A percentile compares a stretch with the other conserved stretches of the same genome.
Conservation (phyloP, 2,113 vertebrate genomes). For the Illadopsis cleaveri region DNA sequence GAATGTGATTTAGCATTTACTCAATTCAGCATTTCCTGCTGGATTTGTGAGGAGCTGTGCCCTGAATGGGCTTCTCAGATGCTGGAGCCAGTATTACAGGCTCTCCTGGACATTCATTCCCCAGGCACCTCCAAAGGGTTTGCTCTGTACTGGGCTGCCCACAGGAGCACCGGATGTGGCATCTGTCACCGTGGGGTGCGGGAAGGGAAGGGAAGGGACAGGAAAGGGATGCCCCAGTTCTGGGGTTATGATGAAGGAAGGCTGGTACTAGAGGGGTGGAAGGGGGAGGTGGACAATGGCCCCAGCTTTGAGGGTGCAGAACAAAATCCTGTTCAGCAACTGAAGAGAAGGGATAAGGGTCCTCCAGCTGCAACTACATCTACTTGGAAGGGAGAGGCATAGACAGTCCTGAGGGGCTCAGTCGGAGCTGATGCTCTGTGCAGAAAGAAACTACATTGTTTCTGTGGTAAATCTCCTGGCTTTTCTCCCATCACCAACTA, state of each 20-base stretch:
- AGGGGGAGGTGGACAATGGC: not conserved
- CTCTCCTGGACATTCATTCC: not conserved
- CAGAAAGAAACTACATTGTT: not conserved
- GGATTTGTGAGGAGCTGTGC: not conserved
- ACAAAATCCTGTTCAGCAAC: not conserved
- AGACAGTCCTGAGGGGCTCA: not conserved
- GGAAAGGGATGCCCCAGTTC: rapidly evolving
- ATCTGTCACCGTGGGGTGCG: not conserved
- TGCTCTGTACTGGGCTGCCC: not conserved
- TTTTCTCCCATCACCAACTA: not conserved
- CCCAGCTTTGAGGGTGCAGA: rapidly evolving
- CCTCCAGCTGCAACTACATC: not conserved
- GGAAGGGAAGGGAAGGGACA: not conserved
- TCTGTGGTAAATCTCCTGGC: not conserved
- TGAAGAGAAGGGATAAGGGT: not conserved
- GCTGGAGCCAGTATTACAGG: rapidly evolving
- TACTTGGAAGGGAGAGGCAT: not conserved
- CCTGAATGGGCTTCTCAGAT: rapidly evolving
- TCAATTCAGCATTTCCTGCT: not conserved
- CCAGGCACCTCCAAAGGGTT: not conserved
- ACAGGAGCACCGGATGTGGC: rapidly evolving
- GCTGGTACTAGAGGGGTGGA: not conserved
- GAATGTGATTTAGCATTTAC: not conserved
- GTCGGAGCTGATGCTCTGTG: rapidly evolving
- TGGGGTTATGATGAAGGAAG: not conserved